Evolutionary conservation across 2,797 vertebrate genomes (phyloP).

Genomic region (Thunnus albacares): DNA sequence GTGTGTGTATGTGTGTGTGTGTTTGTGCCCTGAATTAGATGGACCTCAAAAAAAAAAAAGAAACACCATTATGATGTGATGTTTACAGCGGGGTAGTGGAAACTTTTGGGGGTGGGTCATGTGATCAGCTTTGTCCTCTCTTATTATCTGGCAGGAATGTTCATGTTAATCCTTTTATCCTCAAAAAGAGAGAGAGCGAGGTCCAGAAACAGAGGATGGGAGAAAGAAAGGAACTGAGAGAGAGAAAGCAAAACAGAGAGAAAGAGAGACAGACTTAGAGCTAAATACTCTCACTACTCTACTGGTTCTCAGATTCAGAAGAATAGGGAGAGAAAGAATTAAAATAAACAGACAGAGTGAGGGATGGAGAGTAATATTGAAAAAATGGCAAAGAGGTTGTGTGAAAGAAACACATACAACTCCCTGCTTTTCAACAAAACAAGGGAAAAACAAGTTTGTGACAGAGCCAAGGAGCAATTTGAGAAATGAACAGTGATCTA

Average conservation of each 20-base stretch:
- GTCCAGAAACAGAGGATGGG: conserved; percentile 16
- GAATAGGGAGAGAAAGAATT: conserved; percentile 17
- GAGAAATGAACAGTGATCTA: conserved; percentile 8
- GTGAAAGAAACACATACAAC: conserved; percentile 28
- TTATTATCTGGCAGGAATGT: conserved; percentile 85
- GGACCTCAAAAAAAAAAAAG: too few relatives aligned
- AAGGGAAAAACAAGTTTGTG: conserved; percentile 12
- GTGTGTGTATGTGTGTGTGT: too few relatives aligned
- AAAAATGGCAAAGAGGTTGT: conserved; percentile 8
- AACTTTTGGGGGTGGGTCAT: conserved; percentile 78
- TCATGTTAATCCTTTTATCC: conserved; percentile 83
- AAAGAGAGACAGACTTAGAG: conserved; percentile 20
- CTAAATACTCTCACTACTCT: conserved; percentile 43
- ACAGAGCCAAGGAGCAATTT: background rate
- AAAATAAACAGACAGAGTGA: conserved; percentile 25
- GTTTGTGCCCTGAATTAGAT: too few relatives aligned
- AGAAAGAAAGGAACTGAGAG: conserved; percentile 35
- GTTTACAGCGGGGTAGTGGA: conserved; percentile 81
- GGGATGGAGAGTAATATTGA: conserved; percentile 1
- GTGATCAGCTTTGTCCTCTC: conserved; percentile 81
- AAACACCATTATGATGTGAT: conserved; percentile 52
- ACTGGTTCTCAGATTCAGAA: conserved; percentile 46
- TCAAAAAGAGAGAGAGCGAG: conserved; percentile 58
- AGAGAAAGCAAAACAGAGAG: conserved; percentile 14
- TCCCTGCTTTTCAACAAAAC: conserved; percentile 3